Base-by-base conservation (phyloP, 64 coral and sea anemone species). In the Catalaphyllia jardinei region DNA sequence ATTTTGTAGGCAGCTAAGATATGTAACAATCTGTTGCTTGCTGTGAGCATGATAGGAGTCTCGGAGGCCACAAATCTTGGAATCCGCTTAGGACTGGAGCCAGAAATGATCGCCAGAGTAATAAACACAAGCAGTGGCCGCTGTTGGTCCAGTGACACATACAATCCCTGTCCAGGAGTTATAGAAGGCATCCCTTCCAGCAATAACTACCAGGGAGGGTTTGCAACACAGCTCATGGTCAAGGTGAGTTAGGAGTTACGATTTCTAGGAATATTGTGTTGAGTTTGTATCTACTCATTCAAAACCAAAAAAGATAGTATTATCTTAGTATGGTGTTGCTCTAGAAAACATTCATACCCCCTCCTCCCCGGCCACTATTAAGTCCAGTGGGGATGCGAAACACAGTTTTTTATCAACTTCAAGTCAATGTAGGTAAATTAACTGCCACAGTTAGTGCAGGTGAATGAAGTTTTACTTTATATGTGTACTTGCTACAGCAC, bases 201-300 rank as follows among this genome's bases (percentile, higher is more conserved):
- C 86, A 99, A 99, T 50, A 90, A 95, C 60, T 99, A 99, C 62
- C 97, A 99, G 74, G 97, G 97, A 60, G 97, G 97, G 16, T 99
- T 99, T 89, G 93, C 90, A 25, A 89, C 94, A 74, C 91, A 92
- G 61, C 73, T 99, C 7, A 99, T 99, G 97, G 80, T 87, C 16
- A 99, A 99, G 94, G 97, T 99, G 88, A 82, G 76, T 5, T 54
- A 29, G 62, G 0, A 9, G 31, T 20, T 11, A 60, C 60, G 15
- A 51, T 46, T 46, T 46, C 42, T 6, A 46, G 6, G 42, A 46
- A 46, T 5, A 5, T 46, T 46, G 42, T 46, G 7, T 8, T 46
- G 42, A 46, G 42, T 46, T 46, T 46, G 42, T 46, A 46, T 46
- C 42, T 4, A 46, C 6, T 5, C 6, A 0, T 3, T 46, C 42